Evolutionary conservation across 2,888 invertebrate genomes (phyloP).

Genomic region (Caradrina clavipalpis): DNA sequence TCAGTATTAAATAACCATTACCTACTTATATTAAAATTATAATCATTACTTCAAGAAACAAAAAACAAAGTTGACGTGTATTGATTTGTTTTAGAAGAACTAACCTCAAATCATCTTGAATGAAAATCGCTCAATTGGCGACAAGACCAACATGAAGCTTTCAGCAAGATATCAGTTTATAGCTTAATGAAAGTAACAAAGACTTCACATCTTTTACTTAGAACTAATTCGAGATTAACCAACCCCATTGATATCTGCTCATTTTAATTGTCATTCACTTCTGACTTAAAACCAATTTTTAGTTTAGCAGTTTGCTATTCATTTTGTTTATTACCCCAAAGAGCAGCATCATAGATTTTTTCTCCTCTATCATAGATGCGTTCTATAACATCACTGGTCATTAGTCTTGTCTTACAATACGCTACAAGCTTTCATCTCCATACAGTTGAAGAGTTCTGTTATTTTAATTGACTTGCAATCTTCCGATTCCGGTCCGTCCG

Average conservation of each 20-base stretch:
- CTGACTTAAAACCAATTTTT: background rate
- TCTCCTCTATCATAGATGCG: background rate
- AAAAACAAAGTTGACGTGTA: no score
- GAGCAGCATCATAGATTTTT: background rate
- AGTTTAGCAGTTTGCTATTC: background rate
- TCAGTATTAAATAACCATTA: no score
- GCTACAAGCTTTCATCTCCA: slow-evolving; percentile 18
- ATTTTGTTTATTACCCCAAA: background rate
- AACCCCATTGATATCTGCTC: background rate
- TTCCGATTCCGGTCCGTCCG: slow-evolving; percentile 33
- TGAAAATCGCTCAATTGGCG: no score
- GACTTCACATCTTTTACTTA: background rate
- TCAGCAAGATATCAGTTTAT: no score
- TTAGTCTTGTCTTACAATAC: slow-evolving; percentile 11
- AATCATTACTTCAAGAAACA: no score
- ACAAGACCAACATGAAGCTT: no score
- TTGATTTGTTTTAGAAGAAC: no score
- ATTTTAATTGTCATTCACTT: background rate
- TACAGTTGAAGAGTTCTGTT: slow-evolving; percentile 46
- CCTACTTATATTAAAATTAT: no score
- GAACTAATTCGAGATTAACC: background rate
- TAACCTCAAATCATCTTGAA: no score
- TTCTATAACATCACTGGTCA: slow-evolving; percentile 5
- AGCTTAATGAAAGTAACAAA: no score
- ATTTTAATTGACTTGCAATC: slow-evolving; percentile 58